Base-by-base conservation (phyloP, 2,888 invertebrate species). In the Carabus problematicus region DNA sequence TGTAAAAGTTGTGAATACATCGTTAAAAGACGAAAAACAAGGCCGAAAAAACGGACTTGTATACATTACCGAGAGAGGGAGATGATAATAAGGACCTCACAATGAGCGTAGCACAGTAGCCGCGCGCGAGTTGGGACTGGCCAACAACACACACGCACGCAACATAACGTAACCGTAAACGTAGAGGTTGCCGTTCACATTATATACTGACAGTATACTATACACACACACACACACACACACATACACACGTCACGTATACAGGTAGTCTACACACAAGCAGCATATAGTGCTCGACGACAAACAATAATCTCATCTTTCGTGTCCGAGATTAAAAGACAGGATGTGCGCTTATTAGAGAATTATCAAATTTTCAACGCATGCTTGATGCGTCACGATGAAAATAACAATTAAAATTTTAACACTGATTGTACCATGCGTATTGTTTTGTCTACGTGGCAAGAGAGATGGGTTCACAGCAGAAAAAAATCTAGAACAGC, bases 321-420 rank as follows among this genome's bases (percentile, higher is more conserved):
- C 19, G 14, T 56, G 56, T 19, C 8, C 39, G 59, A 71, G 69
- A 64, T 70, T 71, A 70, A 71, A 73, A 71, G 72, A 72, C 78
- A 78, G 80, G 80, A 80, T 80, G 76, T 77, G 75, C 74, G 79
- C 77, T 79, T 78, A 79, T 80, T 79, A 79, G 76, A 72, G 76
- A 76, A 79, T 80, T 79, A 80, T 78, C 78, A 78, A 79, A 80
- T 80, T 80, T 78, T 80, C 79, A 79, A 80, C 79, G 80, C 79
- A 79, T 78, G 76, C 76, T 78, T 77, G 60, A 67, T 60, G 60
- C 60, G 67, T 60, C 60, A 67, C 60, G 52, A 67, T 67, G 52
- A 67, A 67, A 52, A 67, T 67, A 67, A 67, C 67, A 67, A 67
- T 67, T 67, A 67, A 67, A 60, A 67, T 67, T 67, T 67, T 67